A percentile compares a stretch with the other conserved stretches of the same genome.
These are phyloP conservation scores for Eledona agricola DNA, from an alignment of 2,888 invertebrate genomes.

Conservation along the genomic window DNA sequence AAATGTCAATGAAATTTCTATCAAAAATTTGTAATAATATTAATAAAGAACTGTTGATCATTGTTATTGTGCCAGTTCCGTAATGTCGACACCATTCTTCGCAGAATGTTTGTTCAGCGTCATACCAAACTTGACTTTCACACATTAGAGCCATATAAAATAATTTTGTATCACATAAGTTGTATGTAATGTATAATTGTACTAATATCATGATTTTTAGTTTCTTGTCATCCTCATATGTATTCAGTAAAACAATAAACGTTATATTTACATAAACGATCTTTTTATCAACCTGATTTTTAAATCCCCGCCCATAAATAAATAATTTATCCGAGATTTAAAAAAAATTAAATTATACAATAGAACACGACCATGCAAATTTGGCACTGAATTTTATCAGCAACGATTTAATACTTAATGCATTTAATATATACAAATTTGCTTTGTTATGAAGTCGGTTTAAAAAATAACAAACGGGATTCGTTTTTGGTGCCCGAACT, in stretches of 20 bases:
- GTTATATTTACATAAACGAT: constrained; percentile 51
- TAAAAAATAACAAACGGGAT: too few species aligned
- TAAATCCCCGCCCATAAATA: too few species aligned
- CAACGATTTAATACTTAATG: too few species aligned
- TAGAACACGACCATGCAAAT: too few species aligned
- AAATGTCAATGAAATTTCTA: constrained; percentile 49
- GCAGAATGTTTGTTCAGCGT: constrained; percentile 41
- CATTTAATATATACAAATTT: too few species aligned
- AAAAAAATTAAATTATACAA: too few species aligned
- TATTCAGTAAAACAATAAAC: constrained; percentile 52
- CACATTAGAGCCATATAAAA: constrained; percentile 40
- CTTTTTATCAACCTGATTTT: constrained; percentile 1
- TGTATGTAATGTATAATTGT: constrained; percentile 53
- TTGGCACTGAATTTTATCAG: too few species aligned
- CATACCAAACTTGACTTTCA: constrained; percentile 46
- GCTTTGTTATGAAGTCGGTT: too few species aligned
- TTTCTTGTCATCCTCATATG: constrained; percentile 49
- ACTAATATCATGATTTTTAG: constrained; percentile 48
- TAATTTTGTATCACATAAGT: constrained; percentile 48
- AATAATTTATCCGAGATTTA: too few species aligned
- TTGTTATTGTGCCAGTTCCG: constrained; percentile 30
- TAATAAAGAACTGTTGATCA: constrained; percentile 32
- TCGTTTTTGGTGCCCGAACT: too few species aligned
- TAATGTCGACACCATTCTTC: constrained; percentile 33
- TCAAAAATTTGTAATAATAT: constrained; percentile 41